phyloP scores from a whole-genome alignment of 2,888 invertebrate genomes.

The Drosophila histrio region DNA sequence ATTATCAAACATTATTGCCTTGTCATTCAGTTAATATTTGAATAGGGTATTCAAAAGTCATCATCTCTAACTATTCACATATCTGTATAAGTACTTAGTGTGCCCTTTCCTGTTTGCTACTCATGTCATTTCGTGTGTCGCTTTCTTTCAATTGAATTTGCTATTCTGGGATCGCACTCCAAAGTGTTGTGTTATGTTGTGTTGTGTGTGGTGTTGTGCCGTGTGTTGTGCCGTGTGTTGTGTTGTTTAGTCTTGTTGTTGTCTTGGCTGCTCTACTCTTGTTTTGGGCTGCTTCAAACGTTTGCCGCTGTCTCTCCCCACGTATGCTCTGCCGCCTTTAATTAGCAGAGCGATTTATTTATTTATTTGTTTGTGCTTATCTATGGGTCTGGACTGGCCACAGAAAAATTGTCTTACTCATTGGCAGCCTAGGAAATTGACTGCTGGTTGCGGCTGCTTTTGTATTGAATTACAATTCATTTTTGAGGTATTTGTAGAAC shows the following conservation, averaged over 20 bases:
- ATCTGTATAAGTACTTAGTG: constrained; percentile 18
- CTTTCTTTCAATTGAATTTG: constrained; percentile 75
- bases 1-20: neutral
- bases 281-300: constrained; percentile 65
- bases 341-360: constrained; percentile 77
- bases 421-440: constrained; percentile 31
- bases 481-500: constrained; percentile 21
- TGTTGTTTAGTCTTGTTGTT: constrained; percentile 35
- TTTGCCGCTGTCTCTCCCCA: constrained; percentile 28
- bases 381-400: constrained; percentile 26
- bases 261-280: constrained; percentile 39
- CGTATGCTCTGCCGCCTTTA: constrained; percentile 59
- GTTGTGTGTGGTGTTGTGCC: constrained; percentile 27
- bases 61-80: neutral
- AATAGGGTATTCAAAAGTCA: constrained; percentile 33
- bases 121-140: constrained; percentile 71
- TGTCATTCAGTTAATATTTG: too few relatives aligned
- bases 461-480: constrained; percentile 68
- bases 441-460: constrained; percentile 29
- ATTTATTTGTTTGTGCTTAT: constrained; percentile 55
- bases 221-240: constrained; percentile 17
- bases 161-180: constrained; percentile 17
- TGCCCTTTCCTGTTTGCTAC: constrained; percentile 56
- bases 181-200: constrained; percentile 24
- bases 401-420: constrained; percentile 56